Conservation (phyloP, 2,797 vertebrate species). For the Anas georgica region DNA sequence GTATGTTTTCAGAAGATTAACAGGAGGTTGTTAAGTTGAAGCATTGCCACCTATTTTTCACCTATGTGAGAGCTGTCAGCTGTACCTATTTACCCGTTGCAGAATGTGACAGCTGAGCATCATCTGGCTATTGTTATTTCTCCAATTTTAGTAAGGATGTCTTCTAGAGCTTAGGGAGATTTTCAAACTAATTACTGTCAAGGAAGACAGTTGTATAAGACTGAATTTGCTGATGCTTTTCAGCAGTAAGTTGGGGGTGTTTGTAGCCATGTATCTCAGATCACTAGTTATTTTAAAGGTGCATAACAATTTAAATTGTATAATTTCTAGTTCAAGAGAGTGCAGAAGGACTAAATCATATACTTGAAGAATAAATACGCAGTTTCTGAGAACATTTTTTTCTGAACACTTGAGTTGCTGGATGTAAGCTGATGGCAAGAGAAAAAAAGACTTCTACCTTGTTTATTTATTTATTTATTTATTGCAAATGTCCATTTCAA, state of each 20-base stretch:
- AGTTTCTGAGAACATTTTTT: not conserved
- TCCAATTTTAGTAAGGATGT: conserved; percentile 59
- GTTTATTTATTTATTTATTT: not conserved
- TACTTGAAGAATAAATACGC: not conserved
- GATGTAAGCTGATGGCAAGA: not conserved
- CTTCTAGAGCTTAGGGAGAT: conserved; percentile 54
- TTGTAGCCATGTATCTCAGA: not conserved
- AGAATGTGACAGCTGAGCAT: conserved; percentile 16
- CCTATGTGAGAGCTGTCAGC: conserved; percentile 31
- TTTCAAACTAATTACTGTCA: conserved; percentile 69
- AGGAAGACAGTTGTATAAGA: conserved; percentile 29
- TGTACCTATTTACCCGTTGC: conserved; percentile 14
- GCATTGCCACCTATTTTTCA: conserved; percentile 21
- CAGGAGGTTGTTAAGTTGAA: conserved; percentile 5
- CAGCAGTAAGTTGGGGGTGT: not conserved
- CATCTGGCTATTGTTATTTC: conserved; percentile 36
- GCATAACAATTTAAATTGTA: not conserved
- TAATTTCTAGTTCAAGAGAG: not conserved
- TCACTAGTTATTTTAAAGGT: conserved; percentile 11
- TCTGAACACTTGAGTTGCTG: not conserved
- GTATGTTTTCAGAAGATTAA: conserved; percentile 45
- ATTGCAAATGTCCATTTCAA: not conserved
- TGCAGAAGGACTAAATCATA: not conserved
- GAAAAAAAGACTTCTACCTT: conserved; percentile 24
- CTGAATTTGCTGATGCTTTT: not conserved